Evolutionary conservation across 2,113 vertebrate genomes (phyloP).

Genomic region (Calypte anna): DNA sequence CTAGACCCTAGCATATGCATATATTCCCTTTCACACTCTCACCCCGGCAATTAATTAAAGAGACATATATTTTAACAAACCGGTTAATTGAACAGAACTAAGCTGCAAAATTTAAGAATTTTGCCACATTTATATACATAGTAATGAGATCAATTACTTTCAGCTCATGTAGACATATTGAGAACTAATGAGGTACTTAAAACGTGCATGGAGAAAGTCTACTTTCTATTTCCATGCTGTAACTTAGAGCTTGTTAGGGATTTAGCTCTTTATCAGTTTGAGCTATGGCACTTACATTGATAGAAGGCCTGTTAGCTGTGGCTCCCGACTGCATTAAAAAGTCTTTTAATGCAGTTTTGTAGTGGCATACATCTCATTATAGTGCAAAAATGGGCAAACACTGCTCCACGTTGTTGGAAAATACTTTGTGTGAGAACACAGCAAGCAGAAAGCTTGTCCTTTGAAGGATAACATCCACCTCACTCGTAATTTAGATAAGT

Average conservation of each 20-base stretch:
- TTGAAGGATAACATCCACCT: slow-evolving; percentile 70
- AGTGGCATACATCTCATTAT: slow-evolving; percentile 59
- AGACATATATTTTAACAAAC: slow-evolving; percentile 49
- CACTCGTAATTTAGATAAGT: slow-evolving; percentile 72
- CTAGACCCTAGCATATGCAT: slow-evolving; percentile 26
- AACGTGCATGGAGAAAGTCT: slow-evolving; percentile 50
- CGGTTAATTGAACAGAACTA: slow-evolving; percentile 42
- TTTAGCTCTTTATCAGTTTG: slow-evolving; percentile 71
- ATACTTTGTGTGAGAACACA: slow-evolving; percentile 58
- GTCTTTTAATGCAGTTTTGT: slow-evolving; percentile 64
- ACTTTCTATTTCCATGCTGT: slow-evolving; percentile 61
- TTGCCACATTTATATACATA: slow-evolving; percentile 50
- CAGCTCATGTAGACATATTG: slow-evolving; percentile 60
- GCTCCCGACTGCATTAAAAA: slow-evolving; percentile 65
- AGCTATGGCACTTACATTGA: slow-evolving; percentile 64
- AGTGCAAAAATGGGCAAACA: slow-evolving; percentile 48
- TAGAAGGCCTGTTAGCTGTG: slow-evolving; percentile 60
- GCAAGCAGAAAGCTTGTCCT: slow-evolving; percentile 36
- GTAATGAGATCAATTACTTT: slow-evolving; percentile 68
- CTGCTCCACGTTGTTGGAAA: slow-evolving; percentile 46
- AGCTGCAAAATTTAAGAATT: slow-evolving; percentile 54
- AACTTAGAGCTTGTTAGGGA: slow-evolving; percentile 67
- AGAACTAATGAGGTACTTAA: slow-evolving; percentile 75
- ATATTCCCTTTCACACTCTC: background rate
- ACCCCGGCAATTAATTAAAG: slow-evolving; percentile 30